These are phyloP conservation scores for Anthoptus insignis DNA, from an alignment of 2,888 invertebrate species.

Conservation along the genomic window DNA sequence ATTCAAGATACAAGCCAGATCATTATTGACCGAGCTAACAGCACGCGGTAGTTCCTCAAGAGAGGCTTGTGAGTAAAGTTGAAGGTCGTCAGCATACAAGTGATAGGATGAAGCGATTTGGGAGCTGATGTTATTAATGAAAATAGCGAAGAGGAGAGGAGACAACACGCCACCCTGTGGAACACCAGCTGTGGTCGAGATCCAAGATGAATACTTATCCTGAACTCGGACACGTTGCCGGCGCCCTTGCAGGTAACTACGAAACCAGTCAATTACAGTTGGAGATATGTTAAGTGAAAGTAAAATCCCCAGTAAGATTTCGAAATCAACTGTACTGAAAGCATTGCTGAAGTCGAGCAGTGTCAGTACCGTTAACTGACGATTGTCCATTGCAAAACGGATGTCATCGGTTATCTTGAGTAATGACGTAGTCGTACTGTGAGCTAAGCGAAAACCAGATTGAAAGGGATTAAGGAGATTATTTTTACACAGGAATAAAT, in stretches of 20 bases:
- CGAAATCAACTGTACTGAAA: constrained; percentile 12
- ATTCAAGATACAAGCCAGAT: too few relatives aligned
- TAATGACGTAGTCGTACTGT: constrained; percentile 13
- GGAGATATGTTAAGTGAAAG: too few relatives aligned
- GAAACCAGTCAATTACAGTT: too few relatives aligned
- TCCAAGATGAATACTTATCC: not conserved
- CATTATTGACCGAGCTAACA: too few relatives aligned
- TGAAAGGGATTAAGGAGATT: too few relatives aligned
- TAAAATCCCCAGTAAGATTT: constrained; percentile 13
- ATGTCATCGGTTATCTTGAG: constrained; percentile 23
- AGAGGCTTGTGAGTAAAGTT: not conserved
- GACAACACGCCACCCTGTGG: too few relatives aligned
- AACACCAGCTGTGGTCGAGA: too few relatives aligned
- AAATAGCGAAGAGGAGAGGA: not conserved
- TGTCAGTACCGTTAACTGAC: too few relatives aligned
- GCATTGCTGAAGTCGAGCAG: too few relatives aligned
- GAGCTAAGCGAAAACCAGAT: not conserved
- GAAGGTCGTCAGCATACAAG: too few relatives aligned
- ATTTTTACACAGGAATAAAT: not conserved
- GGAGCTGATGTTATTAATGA: not conserved
- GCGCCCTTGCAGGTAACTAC: not conserved
- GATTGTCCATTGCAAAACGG: too few relatives aligned
- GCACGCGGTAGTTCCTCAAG: too few relatives aligned
- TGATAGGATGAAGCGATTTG: not conserved
- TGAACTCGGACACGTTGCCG: not conserved